Conservation (phyloP, 2,797 vertebrate genomes). For the Chrysocyon brachyurus region DNA sequence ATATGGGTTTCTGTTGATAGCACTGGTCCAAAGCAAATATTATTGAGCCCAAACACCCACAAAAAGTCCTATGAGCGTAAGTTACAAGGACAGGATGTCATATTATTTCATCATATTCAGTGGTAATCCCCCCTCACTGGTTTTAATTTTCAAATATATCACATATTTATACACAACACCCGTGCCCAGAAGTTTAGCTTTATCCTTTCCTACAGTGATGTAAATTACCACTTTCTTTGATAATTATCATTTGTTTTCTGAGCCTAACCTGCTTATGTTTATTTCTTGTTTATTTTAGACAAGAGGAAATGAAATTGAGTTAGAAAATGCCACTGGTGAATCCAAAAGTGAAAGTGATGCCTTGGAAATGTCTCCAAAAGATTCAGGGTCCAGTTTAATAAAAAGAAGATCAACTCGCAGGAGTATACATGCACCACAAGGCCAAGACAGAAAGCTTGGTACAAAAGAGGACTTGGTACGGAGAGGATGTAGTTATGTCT, state of each 20-base stretch:
- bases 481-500: neutral
- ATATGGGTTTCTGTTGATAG: neutral
- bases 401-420: constrained; percentile 84
- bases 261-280: neutral
- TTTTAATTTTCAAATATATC: constrained; percentile 29
- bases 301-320: constrained; percentile 83
- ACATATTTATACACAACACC: neutral
- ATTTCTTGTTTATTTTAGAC: constrained; percentile 81
- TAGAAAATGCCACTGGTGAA: constrained; percentile 55
- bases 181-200: neutral
- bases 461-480: constrained; percentile 70
- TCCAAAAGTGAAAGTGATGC: neutral
- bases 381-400: constrained; percentile 74
- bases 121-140: neutral
- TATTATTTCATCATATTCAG: neutral
- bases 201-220: neutral
- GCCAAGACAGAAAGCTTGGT: constrained; percentile 67
- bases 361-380: constrained; percentile 18
- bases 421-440: constrained; percentile 77
- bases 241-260: neutral
- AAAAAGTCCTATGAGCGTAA: neutral
- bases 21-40: neutral
- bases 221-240: constrained; percentile 48
- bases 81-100: neutral
- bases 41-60: neutral